These are phyloP conservation scores for Achatina immaculata DNA, from an alignment of 1,140 invertebrate species.

Conservation along the genomic window DNA sequence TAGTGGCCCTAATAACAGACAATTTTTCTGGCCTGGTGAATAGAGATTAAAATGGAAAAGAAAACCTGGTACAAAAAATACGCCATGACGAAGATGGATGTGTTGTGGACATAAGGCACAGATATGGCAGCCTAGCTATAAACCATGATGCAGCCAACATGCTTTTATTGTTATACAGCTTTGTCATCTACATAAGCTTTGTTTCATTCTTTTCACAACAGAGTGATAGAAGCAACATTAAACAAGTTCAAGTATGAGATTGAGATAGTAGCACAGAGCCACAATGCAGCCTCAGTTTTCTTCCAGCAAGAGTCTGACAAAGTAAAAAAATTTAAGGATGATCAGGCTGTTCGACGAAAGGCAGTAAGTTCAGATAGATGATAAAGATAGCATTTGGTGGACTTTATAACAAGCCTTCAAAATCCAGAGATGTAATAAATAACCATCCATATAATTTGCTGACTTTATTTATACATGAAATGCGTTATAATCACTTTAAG, in stretches of 20 bases:
- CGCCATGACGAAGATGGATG: background rate
- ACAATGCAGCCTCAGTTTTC: background rate
- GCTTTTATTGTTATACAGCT: background rate
- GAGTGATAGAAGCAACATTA: constrained; percentile 1
- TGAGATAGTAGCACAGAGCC: background rate
- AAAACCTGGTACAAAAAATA: background rate
- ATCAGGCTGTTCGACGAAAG: constrained; percentile 1
- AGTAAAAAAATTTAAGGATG: constrained; percentile 15
- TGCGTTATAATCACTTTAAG: background rate
- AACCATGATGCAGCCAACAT: background rate
- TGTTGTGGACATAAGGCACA: background rate
- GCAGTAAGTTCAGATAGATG: background rate
- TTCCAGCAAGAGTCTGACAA: background rate
- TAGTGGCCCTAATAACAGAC: no score
- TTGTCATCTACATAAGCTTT: background rate
- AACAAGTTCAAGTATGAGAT: background rate
- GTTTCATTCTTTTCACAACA: background rate
- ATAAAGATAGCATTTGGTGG: background rate
- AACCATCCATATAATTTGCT: background rate
- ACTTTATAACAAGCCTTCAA: no score
- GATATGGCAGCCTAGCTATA: background rate
- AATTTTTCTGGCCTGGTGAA: no score
- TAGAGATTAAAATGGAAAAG: no score
- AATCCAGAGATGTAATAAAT: background rate
- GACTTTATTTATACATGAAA: background rate